Evolutionary conservation across 2,888 invertebrate species (phyloP).

Genomic region (Apotomis betuletana): DNA sequence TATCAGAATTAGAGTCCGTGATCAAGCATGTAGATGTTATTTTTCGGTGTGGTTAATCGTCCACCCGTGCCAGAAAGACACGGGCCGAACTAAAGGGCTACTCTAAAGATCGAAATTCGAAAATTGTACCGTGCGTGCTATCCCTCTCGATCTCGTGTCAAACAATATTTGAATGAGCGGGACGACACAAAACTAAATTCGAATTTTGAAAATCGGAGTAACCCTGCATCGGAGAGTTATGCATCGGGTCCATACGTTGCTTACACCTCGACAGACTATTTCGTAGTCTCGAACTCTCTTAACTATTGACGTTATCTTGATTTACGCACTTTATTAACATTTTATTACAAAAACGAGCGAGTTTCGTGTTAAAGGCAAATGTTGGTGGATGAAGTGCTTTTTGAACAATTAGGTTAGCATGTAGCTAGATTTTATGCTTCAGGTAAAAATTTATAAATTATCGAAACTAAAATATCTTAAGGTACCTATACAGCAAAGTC

Average conservation of each 20-base stretch:
- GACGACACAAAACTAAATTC: too few relatives aligned
- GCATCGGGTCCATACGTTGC: slow-evolving; percentile 59
- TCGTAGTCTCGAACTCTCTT: slow-evolving; percentile 71
- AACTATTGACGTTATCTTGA: slow-evolving; percentile 80
- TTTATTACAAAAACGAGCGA: slow-evolving; percentile 73
- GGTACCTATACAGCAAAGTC: too few relatives aligned
- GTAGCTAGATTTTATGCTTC: too few relatives aligned
- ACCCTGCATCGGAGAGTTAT: slow-evolving; percentile 62
- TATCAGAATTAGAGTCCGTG: slow-evolving; percentile 6
- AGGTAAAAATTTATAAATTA: too few relatives aligned
- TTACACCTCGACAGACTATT: slow-evolving; percentile 70
- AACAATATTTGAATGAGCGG: too few relatives aligned
- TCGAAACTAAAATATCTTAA: too few relatives aligned
- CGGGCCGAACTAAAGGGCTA: slow-evolving; percentile 19
- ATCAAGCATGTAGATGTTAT: slow-evolving; percentile 12
- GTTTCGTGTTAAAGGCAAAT: slow-evolving; percentile 56
- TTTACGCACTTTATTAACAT: slow-evolving; percentile 80
- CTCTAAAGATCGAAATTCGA: too few relatives aligned
- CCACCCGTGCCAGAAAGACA: slow-evolving; percentile 9
- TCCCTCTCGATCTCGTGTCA: too few relatives aligned
- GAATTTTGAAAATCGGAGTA: too few relatives aligned
- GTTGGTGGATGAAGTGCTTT: background rate
- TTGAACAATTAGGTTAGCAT: too few relatives aligned
- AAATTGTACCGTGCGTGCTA: too few relatives aligned
- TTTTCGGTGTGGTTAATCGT: slow-evolving; percentile 17